phyloP scores from a whole-genome alignment of 2,113 vertebrate genomes.

The Pelodiscus sinensis region DNA sequence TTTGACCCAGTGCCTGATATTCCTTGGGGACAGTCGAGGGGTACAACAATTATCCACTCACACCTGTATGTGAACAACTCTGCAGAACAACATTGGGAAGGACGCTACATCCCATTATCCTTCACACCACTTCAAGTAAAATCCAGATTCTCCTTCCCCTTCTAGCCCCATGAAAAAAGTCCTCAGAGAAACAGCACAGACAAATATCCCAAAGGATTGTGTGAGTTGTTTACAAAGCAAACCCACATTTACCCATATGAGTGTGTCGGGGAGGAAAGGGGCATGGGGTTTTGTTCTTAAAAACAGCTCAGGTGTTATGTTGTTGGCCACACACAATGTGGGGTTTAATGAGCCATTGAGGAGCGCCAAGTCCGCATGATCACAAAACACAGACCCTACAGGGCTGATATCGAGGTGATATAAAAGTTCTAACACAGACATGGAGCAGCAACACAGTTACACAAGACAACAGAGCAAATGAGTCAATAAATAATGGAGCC shows the following conservation, averaged over 20 bases:
- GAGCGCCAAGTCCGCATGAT: not conserved
- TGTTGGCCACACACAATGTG: not conserved
- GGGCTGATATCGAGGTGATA: not conserved
- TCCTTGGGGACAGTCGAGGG: not conserved
- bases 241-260: not conserved
- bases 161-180: not conserved
- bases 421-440: not conserved
- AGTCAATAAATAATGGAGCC: not conserved
- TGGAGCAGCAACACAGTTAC: not conserved
- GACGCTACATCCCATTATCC: not conserved
- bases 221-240: not conserved
- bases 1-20: no score
- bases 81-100: not conserved
- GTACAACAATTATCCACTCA: not conserved
- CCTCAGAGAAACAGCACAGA: not conserved
- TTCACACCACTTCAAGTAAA: not conserved
- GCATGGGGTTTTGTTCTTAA: not conserved
- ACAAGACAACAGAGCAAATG: not conserved
- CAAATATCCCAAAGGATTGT: not conserved
- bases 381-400: not conserved
- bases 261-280: not conserved
- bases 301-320: not conserved
- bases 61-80: not conserved
- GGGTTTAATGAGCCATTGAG: not conserved
- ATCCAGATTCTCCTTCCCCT: not conserved